These are phyloP conservation scores for Ctenopoma multispine DNA, from an alignment of 2,797 vertebrate species.

Conservation along the genomic window DNA sequence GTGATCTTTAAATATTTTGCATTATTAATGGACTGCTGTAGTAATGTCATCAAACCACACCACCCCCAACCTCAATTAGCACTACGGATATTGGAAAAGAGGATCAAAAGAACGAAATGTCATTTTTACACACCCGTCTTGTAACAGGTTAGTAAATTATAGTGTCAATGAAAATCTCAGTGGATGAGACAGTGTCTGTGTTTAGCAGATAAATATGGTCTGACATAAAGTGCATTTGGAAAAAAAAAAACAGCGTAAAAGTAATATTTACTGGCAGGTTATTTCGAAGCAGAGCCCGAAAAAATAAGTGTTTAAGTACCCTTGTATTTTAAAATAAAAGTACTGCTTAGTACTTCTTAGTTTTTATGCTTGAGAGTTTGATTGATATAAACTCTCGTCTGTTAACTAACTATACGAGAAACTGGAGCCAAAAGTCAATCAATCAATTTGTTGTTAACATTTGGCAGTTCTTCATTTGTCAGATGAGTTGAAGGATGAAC, in stretches of 20 bases:
- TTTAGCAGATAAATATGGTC: neutral
- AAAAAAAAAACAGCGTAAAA: neutral
- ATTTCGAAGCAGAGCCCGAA: neutral
- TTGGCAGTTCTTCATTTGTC: neutral
- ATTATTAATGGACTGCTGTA: constrained; percentile 76
- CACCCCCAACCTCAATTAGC: constrained; percentile 67
- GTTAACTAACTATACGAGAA: neutral
- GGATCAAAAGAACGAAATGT: constrained; percentile 53
- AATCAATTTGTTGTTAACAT: neutral
- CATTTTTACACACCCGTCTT: constrained; percentile 13
- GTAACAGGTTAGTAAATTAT: constrained; percentile 7
- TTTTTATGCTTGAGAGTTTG: no score
- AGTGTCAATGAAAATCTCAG: neutral
- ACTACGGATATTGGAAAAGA: constrained; percentile 54
- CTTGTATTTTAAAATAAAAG: neutral
- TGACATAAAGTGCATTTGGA: neutral
- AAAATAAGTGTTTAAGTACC: no score
- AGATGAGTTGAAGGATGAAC: neutral
- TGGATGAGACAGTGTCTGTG: neutral
- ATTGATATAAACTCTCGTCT: neutral
- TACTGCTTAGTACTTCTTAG: no score
- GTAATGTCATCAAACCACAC: constrained; percentile 63
- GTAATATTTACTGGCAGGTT: neutral
- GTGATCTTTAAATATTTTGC: constrained; percentile 77
- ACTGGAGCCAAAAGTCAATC: neutral